Base-by-base conservation (phyloP, 2,888 invertebrate genomes). In the Callinectes sapidus region DNA sequence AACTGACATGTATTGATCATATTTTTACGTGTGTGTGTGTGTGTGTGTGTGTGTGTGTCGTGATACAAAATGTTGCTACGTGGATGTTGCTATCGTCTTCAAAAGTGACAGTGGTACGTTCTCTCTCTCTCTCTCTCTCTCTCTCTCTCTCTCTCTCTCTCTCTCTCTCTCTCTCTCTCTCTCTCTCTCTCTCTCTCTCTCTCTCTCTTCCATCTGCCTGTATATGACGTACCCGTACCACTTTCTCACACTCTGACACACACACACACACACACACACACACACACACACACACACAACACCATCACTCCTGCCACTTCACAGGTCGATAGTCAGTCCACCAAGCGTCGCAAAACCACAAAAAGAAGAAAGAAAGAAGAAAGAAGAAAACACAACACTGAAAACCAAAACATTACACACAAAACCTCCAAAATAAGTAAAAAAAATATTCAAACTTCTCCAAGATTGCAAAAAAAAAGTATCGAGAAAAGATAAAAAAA, bases 91-190 rank as follows among this genome's bases (percentile, higher is more conserved):
- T 61, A 61, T 61, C 61, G 61, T 61, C 61, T 61, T 61, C 61
- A 61, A 61, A 61, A 23, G 61, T 61, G 61, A 61, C 23, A 18
- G 18, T 61, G 61, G 61, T 61, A 61, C 23, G 18, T 61, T 14
- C 13, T 55, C 55, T 55, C 55, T 55, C 55, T 55, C 55, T 55
- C 61, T 81, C 81, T 81, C 81, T 81, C 81, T 81, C 81, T 81
- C 81, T 81, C 81, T 81, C 81, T 81, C 81, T 81, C 81, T 81
- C 81, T 81, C 81, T 81, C 81, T 81, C 81, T 81, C 81, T 81
- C 81, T 81, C 81, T 81, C 81, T 81, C 81, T 81, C 81, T 81
- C 81, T 81, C 81, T 81, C 81, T 81, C 81, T 81, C 81, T 81
- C 81, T 81, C 81, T 81, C 81, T 81, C 81, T 81, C 81, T 81